Evolutionary conservation across 1,140 invertebrate species (phyloP).

Genomic region (Chironomus tepperi): DNA sequence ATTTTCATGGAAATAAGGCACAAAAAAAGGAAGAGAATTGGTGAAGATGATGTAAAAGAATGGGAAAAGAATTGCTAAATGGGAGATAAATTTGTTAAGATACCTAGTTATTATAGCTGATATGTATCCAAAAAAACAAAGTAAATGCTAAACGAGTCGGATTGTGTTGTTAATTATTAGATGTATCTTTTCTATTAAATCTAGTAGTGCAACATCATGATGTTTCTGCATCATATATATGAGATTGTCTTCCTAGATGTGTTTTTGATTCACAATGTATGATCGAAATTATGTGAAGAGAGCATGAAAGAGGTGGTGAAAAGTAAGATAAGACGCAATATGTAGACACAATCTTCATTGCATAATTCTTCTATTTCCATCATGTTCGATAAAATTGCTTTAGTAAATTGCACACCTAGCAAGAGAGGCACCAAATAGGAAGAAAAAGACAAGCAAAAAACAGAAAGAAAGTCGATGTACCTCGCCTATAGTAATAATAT

Average conservation of each 20-base stretch:
- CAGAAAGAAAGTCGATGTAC: background rate
- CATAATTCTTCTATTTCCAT: background rate
- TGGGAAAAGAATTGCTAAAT: background rate
- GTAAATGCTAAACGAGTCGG: background rate
- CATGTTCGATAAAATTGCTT: background rate
- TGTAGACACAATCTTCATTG: background rate
- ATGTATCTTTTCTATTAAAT: background rate
- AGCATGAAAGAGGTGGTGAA: background rate
- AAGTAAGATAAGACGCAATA: background rate
- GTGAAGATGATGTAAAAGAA: background rate
- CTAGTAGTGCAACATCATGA: background rate
- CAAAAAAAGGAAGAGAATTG: no score
- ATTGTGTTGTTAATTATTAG: background rate
- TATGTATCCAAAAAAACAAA: background rate
- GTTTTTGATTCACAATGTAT: background rate
- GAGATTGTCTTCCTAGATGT: background rate
- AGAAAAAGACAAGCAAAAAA: background rate
- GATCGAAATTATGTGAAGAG: background rate
- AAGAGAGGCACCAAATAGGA: background rate
- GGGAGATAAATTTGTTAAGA: background rate
- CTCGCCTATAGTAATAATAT: background rate
- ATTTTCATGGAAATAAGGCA: no score
- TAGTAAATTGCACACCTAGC: background rate
- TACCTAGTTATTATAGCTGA: background rate
- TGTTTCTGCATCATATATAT: background rate